A percentile compares a stretch with the other conserved stretches of the same genome.
Conservation (phyloP, 2,113 vertebrate species). For the Ptyas mucosa region DNA sequence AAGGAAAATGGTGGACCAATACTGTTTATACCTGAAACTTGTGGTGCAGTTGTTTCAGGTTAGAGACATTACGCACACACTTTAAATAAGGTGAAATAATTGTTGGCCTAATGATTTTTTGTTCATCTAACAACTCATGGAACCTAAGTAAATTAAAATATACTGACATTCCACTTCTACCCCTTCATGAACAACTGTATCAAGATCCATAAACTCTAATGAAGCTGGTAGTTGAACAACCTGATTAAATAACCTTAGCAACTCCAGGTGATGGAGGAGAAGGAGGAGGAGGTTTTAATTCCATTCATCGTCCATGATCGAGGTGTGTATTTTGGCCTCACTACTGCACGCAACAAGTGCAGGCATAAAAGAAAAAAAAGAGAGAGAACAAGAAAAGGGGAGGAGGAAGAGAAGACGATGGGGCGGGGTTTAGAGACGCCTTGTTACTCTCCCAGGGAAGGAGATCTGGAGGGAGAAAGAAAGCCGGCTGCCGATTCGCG, state of each 20-base stretch:
- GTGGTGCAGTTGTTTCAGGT: background rate
- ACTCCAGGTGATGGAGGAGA: background rate
- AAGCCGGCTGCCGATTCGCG: background rate
- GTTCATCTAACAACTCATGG: background rate
- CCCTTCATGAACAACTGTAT: background rate
- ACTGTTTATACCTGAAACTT: background rate
- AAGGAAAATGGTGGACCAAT: background rate
- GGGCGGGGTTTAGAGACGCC: constrained; percentile 39
- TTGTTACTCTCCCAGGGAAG: background rate
- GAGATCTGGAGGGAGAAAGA: background rate
- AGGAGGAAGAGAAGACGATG: constrained; percentile 32
- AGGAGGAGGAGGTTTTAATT: background rate
- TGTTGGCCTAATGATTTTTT: background rate
- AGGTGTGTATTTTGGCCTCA: background rate
- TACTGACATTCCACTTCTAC: background rate
- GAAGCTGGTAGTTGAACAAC: background rate
- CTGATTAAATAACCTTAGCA: background rate
- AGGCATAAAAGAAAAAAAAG: background rate
- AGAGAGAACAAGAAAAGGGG: background rate
- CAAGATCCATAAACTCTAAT: background rate
- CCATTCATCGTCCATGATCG: background rate
- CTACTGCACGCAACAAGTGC: constrained; percentile 40
- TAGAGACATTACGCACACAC: background rate
- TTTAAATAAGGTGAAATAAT: background rate
- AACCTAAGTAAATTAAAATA: too few relatives aligned